These are phyloP conservation scores for Petrocephalus schoutedeni DNA, from an alignment of 2,797 vertebrate genomes.

Conservation along the genomic window DNA sequence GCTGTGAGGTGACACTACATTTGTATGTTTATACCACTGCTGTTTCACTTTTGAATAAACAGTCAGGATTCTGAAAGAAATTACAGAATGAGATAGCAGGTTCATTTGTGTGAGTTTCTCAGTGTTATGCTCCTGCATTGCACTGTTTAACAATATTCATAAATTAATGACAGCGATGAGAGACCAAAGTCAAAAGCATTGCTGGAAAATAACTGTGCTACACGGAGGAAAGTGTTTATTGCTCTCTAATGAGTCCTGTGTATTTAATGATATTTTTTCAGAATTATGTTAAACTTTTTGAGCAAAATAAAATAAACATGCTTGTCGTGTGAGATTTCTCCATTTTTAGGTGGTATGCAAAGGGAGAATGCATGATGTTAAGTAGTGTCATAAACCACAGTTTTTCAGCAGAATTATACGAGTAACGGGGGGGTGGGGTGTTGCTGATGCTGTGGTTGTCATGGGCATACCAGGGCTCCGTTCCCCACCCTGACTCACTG, in stretches of 20 bases:
- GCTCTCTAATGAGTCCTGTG: conserved; percentile 51
- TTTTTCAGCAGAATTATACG: neutral
- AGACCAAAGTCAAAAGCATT: neutral
- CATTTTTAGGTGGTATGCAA: neutral
- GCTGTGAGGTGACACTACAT: conserved; percentile 18
- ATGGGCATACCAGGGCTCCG: neutral
- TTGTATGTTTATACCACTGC: conserved; percentile 48
- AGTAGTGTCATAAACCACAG: neutral
- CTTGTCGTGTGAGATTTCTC: neutral
- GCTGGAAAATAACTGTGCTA: neutral
- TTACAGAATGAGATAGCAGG: conserved; percentile 25
- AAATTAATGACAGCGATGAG: conserved; percentile 31
- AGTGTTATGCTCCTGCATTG: conserved; percentile 45
- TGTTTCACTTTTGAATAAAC: conserved; percentile 37
- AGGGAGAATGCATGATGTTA: neutral
- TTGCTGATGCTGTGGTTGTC: neutral
- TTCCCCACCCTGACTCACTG: neutral
- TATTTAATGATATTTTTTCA: conserved; percentile 68
- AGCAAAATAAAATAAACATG: conserved; percentile 52
- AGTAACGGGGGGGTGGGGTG: neutral
- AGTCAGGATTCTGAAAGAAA: conserved; percentile 39
- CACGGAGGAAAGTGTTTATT: conserved; percentile 28
- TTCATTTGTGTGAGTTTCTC: conserved; percentile 35
- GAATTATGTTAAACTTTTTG: conserved; percentile 59
- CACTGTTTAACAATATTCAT: conserved; percentile 35